Evolutionary conservation across 2,113 vertebrate genomes (phyloP), one percentile per base, ranked within the genome.

Genomic region (Hyaena hyaena): DNA sequence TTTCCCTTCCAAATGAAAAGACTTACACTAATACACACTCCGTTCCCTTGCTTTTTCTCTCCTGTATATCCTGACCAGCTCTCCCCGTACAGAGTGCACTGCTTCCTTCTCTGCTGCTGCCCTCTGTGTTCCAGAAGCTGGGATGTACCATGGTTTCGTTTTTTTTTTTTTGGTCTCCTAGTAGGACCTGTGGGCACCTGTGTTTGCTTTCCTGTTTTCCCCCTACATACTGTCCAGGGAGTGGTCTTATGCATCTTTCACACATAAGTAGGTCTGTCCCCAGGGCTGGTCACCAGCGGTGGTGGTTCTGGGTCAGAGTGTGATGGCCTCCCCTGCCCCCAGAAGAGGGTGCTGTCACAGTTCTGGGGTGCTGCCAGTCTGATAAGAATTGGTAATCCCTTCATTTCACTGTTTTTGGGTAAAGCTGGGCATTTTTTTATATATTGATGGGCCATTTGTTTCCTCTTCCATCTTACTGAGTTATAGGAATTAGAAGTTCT

Each of bases 51-150:
- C 50, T 31, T 66, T 31, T 65, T 73, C 43, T 4, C 39, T 53
- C 4, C 55, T 2, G 14, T 11, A 4, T 1, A 7, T 12, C 17
- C 76, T 17, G 58, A 23, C 26, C 10, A 17, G 6, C 10, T 4
- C 5, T 5, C 10, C 6, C 53, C 16, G 21, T 5, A 1, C 12
- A 4, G 17, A 0, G 35, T 0, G 0, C 1, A 0, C 1, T 1
- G 2, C 39, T 26, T 55, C 7, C 0, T 4, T 5, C 48, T 17
- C 31, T 11, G 23, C 69, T n/a, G n/a, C 81, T 0, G 10, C 11
- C 53, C 35, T 48, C 9, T 58, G 7, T 35, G 0, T 8, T 28
- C 53, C 14, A 0, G 11, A 1, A 4, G 48, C 5, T 21, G 7
- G 24, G 24, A 17, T 1, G 0, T 24, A 5, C 11, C 55, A 0